A percentile compares a stretch with the other conserved stretches of the same genome.
These are phyloP conservation scores for Drosophila rufa DNA, from an alignment of 1,140 invertebrate genomes.

Conservation along the genomic window DNA sequence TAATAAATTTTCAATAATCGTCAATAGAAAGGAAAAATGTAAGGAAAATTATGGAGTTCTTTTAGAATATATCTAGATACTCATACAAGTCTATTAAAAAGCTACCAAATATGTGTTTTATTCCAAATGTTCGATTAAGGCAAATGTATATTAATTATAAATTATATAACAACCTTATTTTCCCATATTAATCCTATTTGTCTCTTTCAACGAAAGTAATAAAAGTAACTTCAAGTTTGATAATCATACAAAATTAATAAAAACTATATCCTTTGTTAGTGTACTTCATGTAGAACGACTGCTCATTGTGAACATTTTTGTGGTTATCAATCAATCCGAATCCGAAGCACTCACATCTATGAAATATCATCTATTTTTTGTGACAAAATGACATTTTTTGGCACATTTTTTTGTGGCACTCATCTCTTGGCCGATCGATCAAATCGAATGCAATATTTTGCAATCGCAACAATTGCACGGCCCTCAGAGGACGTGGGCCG, in stretches of 20 bases:
- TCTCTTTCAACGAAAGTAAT: neutral
- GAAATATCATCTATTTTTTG: conserved; percentile 38
- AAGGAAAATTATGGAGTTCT: too few species aligned
- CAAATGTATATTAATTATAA: neutral
- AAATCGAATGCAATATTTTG: conserved; percentile 59
- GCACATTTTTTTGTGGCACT: conserved; percentile 27
- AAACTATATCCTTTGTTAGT: neutral
- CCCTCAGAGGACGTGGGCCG: conserved; percentile 38
- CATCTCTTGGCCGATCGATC: conserved; percentile 57
- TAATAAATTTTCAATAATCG: too few species aligned
- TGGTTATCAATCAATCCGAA: conserved; percentile 38
- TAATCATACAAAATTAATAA: neutral
- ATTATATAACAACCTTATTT: neutral
- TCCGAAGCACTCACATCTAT: neutral
- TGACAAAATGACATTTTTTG: conserved; percentile 61
- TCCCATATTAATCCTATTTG: neutral
- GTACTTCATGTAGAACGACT: neutral
- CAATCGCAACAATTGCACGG: conserved; percentile 53
- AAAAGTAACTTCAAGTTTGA: too few species aligned
- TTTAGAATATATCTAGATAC: too few species aligned
- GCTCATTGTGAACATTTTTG: neutral
- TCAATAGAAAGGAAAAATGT: too few species aligned
- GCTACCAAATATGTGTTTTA: too few species aligned
- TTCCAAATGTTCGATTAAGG: too few species aligned
- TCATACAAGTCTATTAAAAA: too few species aligned